Evolutionary conservation across 2,888 invertebrate species (phyloP).

Genomic region (Periphyllus acericola): DNA sequence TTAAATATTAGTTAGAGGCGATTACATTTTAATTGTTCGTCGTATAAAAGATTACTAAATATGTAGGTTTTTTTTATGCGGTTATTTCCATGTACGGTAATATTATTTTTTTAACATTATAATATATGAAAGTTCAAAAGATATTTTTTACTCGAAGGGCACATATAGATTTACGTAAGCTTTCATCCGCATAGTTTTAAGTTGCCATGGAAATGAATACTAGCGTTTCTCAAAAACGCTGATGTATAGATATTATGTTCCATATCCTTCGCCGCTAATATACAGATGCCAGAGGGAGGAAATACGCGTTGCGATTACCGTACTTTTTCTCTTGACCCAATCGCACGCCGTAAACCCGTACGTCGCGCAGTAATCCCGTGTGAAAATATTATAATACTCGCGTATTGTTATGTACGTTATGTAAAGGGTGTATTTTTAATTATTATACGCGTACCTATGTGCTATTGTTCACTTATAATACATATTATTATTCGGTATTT

Average conservation of each 20-base stretch:
- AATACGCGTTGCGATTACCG: not conserved
- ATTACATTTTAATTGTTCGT: not conserved
- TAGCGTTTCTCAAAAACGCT: not conserved
- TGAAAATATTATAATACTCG: too few relatives aligned
- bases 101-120: not conserved
- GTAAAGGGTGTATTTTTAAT: not conserved
- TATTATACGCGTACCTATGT: not conserved
- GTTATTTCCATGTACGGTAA: not conserved
- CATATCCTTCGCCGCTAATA: not conserved
- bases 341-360: not conserved
- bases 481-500: not conserved
- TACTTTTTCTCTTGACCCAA: not conserved
- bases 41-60: not conserved
- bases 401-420: too few relatives aligned
- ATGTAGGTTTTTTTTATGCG: not conserved
- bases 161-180: not conserved
- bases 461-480: not conserved
- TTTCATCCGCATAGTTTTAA: slow-evolving; percentile 11
- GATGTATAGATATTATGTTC: not conserved
- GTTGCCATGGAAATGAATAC: slow-evolving; percentile 12
- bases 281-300: not conserved
- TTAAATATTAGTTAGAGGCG: too few relatives aligned
- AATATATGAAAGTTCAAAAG: not conserved
- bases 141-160: not conserved
- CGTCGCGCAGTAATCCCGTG: not conserved